Evolutionary conservation across 2,888 invertebrate species (phyloP).

Genomic region (Tinea semifulvella): DNA sequence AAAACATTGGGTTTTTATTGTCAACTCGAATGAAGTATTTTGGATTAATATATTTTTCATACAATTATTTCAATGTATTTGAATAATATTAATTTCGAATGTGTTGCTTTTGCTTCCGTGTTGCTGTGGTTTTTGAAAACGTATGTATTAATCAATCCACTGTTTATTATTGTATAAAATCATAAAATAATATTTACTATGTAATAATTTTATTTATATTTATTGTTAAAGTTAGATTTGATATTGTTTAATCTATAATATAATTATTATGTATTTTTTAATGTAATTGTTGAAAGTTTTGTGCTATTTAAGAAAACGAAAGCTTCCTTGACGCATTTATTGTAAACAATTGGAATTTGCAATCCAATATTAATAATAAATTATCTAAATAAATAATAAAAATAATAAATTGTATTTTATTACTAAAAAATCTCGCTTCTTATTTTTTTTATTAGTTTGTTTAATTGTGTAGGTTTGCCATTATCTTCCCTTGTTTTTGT

Average conservation of each 20-base stretch:
- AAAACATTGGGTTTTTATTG: too few species aligned
- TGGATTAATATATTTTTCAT: conserved; percentile 27
- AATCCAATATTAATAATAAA: conserved; percentile 8
- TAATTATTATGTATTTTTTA: neutral
- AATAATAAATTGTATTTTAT: conserved; percentile 59
- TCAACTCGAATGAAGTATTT: conserved; percentile 34
- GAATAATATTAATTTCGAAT: neutral
- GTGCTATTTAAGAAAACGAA: neutral
- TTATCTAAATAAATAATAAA: conserved; percentile 49
- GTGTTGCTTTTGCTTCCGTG: conserved; percentile 51
- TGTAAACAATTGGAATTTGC: conserved; percentile 12
- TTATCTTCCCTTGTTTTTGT: conserved; percentile 35
- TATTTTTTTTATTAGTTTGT: conserved; percentile 37
- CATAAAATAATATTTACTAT: conserved; percentile 23
- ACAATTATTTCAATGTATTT: conserved; percentile 15
- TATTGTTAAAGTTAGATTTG: neutral
- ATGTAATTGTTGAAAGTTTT: neutral
- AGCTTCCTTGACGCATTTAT: conserved; percentile 6
- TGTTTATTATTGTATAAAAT: conserved; percentile 20
- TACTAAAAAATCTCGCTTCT: conserved; percentile 34
- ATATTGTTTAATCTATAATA: neutral
- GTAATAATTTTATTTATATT: conserved; percentile 53
- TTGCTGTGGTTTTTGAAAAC: conserved; percentile 39
- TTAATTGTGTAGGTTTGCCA: conserved; percentile 66
- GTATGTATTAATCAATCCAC: conserved; percentile 21